These are phyloP conservation scores for Eutolmus rufibarbis DNA, from an alignment of 2,888 invertebrate genomes.

Conservation along the genomic window DNA sequence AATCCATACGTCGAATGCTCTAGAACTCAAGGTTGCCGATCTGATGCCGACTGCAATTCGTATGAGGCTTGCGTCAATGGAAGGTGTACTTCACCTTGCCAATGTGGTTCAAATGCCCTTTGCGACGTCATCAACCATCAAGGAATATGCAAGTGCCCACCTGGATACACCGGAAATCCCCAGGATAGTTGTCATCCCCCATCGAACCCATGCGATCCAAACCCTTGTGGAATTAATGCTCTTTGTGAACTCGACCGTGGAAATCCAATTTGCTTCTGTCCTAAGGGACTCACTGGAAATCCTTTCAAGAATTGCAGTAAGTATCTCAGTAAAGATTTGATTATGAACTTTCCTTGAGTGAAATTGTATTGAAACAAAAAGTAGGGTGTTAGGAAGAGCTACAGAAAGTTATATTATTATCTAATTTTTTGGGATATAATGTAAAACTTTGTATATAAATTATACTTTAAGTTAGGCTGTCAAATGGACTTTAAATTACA, in stretches of 20 bases:
- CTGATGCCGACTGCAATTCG: conserved; percentile 74
- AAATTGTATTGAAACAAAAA: background rate
- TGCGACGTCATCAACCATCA: conserved; percentile 83
- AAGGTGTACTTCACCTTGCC: conserved; percentile 78
- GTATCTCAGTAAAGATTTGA: conserved; percentile 60
- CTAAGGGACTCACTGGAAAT: conserved; percentile 88
- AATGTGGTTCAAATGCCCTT: conserved; percentile 80
- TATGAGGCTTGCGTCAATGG: conserved; percentile 81
- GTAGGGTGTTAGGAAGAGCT: too few relatives aligned
- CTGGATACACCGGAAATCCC: conserved; percentile 83
- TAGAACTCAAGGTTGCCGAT: conserved; percentile 73
- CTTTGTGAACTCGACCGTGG: conserved; percentile 85
- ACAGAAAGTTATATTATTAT: too few relatives aligned
- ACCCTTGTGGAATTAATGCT: conserved; percentile 87
- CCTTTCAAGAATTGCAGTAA: conserved; percentile 90
- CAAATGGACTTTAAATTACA: too few relatives aligned
- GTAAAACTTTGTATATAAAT: too few relatives aligned
- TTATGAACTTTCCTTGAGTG: background rate
- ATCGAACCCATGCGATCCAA: conserved; percentile 80
- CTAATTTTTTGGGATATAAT: too few relatives aligned
- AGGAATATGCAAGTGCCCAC: conserved; percentile 81
- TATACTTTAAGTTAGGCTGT: too few relatives aligned
- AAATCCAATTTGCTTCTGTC: conserved; percentile 87
- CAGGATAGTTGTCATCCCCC: conserved; percentile 74
- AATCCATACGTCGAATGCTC: conserved; percentile 79